These are phyloP conservation scores for Drosophila nasuta DNA, from an alignment of 1,140 invertebrate species.

Conservation along the genomic window DNA sequence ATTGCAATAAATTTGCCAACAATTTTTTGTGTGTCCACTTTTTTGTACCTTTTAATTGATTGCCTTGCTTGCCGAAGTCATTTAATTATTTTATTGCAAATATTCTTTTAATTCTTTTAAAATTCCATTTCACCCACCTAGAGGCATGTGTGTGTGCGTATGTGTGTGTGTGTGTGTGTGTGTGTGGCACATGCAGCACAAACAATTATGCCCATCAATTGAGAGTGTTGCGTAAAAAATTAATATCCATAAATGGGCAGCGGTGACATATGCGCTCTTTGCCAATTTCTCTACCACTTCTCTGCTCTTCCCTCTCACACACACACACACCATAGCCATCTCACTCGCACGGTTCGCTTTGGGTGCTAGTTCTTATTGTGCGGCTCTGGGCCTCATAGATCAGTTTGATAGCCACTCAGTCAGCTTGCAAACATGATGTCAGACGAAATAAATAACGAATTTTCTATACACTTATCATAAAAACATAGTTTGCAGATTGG, in stretches of 20 bases:
- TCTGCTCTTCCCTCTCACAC: not conserved
- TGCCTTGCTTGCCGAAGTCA: constrained; percentile 10
- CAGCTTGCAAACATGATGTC: constrained; percentile 2
- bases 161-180: not conserved
- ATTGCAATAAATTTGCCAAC: not conserved
- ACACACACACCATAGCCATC: not conserved
- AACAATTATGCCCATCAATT: constrained; percentile 75
- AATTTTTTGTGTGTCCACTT: not conserved
- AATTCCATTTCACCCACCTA: constrained; percentile 21
- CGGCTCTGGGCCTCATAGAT: constrained; percentile 50
- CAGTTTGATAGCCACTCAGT: constrained; percentile 30
- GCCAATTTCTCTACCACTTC: constrained; percentile 5
- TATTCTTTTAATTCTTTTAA: constrained; percentile 24
- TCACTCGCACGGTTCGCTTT: not conserved
- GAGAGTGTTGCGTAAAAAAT: constrained; percentile 72
- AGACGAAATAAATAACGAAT: no score
- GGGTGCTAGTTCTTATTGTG: not conserved
- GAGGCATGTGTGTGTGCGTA: not conserved
- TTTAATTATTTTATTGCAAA: constrained; percentile 26
- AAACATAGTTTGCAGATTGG: no score
- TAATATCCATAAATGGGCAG: constrained; percentile 71
- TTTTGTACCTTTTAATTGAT: constrained; percentile 6
- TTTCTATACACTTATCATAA: no score
- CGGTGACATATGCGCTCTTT: constrained; percentile 60
- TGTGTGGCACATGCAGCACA: constrained; percentile 33